Base-by-base conservation (phyloP, 1,140 invertebrate genomes). In the Conus betulinus region DNA sequence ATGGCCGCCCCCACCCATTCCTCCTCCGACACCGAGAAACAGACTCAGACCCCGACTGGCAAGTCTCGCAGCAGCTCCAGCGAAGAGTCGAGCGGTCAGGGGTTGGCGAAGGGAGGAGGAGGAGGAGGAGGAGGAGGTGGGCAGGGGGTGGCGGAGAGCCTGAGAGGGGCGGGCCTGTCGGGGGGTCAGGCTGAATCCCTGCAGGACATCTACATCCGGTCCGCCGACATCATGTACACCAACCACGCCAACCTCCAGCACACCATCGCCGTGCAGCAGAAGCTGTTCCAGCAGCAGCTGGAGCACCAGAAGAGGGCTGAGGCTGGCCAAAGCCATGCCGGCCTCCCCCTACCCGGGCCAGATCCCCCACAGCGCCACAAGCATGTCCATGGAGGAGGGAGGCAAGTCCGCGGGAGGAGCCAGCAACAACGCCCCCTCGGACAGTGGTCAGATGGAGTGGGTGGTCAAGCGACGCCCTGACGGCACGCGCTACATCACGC, bases 391-490 rank as follows among this genome's bases (percentile, higher is more conserved):
- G 51, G 89, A 87, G 39, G 88, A 91, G 52, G 87, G 63, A 20
- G 86, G 82, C 67, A 53, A 87, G 17, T 60, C 79, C 67, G 6
- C 11, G 17, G 67, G 13, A 11, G 88, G 87, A 78, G 89, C 89
- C 55, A 90, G 89, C 51, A 88, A 90, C 23, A 90, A 84, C 25
- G 91, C 92, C 15, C 92, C 91, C 52, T 92, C 93, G 53, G 93
- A 93, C 71, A 92, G 91, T 87, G 91, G 91, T 71, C 91, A 94
- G 88, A 97, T 97, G 97, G 97, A 97, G 89, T 97, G 97, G 97
- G 97, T 98, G 93, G 97, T 98, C 1, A 98, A 98, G 92, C 96
- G 97, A 53, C 95, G 97, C 83, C 96, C 97, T 3, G 97, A 98
- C 93, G 97, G 97, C 7, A 97, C 97, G 0, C 96, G 97, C 74